Conservation (phyloP, 2,113 vertebrate genomes). For the Hemicordylus capensis region DNA sequence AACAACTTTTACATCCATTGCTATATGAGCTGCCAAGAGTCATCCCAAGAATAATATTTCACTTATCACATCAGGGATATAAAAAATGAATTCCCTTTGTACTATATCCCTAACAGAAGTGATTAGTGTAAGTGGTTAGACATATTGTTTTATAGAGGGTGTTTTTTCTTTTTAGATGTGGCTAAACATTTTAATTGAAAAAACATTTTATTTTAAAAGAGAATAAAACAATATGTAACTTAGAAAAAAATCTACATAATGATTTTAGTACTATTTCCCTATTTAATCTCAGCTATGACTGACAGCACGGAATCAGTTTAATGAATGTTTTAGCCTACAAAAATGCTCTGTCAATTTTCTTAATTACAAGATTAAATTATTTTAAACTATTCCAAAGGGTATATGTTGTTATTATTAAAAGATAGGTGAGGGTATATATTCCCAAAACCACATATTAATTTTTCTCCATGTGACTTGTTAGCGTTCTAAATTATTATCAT, state of each 20-base stretch:
- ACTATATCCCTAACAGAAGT: slow-evolving; percentile 29
- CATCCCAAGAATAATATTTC: slow-evolving; percentile 50
- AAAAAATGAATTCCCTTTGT: slow-evolving; percentile 52
- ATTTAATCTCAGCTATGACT: slow-evolving; percentile 12
- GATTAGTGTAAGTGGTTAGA: slow-evolving; percentile 19
- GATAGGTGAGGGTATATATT: not conserved
- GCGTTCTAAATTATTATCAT: not conserved
- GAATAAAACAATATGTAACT: slow-evolving; percentile 36
- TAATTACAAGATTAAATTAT: slow-evolving; percentile 9
- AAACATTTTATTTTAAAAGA: slow-evolving; percentile 31
- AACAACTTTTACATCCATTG: slow-evolving; percentile 40
- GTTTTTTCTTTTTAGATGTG: slow-evolving; percentile 33
- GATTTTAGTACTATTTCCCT: slow-evolving; percentile 6
- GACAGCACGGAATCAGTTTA: slow-evolving; percentile 14
- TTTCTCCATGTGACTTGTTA: not conserved
- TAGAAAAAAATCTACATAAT: slow-evolving; percentile 3
- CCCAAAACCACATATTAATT: not conserved
- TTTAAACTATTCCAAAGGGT: not conserved
- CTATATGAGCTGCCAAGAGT: slow-evolving; percentile 33
- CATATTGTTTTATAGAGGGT: slow-evolving; percentile 28
- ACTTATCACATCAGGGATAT: slow-evolving; percentile 39
- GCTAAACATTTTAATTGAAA: slow-evolving; percentile 28
- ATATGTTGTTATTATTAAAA: not conserved
- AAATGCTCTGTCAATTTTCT: slow-evolving; percentile 17
- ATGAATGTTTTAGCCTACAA: slow-evolving; percentile 9